phyloP scores from a whole-genome alignment of 2,113 vertebrate genomes.

The Neotragus moschatus region DNA sequence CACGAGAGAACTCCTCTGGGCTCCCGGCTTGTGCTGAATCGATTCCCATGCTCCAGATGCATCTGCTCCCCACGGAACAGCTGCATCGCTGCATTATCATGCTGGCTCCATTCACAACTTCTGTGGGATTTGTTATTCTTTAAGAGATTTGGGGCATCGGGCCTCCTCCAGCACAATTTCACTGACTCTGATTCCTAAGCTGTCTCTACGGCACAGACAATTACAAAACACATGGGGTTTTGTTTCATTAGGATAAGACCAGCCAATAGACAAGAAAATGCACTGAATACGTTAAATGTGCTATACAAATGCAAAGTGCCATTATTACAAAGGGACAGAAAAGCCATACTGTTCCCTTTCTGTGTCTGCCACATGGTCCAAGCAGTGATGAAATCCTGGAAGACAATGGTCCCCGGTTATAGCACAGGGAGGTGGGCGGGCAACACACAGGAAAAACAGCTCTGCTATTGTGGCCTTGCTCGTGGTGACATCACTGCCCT shows the following conservation, averaged over 20 bases:
- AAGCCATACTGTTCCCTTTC: neutral
- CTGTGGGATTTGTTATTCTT: neutral
- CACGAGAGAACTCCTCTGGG: neutral
- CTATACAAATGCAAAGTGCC: slow-evolving; percentile 44
- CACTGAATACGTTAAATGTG: neutral
- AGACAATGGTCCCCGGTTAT: neutral
- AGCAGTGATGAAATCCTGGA: neutral
- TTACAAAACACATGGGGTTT: slow-evolving; percentile 26
- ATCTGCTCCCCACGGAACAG: neutral
- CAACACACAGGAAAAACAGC: neutral
- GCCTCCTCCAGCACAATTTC: neutral
- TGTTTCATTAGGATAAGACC: slow-evolving; percentile 39
- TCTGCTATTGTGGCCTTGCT: neutral
- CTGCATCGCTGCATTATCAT: rapidly evolving
- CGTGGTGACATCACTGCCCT: neutral
- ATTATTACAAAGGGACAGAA: neutral
- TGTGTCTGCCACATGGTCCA: slow-evolving; percentile 1
- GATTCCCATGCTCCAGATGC: neutral
- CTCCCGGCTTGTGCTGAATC: neutral
- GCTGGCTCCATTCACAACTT: neutral
- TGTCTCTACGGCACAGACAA: neutral
- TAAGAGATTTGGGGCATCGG: neutral
- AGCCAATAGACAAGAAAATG: neutral
- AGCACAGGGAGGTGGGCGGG: neutral
- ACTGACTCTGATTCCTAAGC: slow-evolving; percentile 23